Conservation (phyloP, 2,797 vertebrate genomes). For the Rhinatrema bivittatum region DNA sequence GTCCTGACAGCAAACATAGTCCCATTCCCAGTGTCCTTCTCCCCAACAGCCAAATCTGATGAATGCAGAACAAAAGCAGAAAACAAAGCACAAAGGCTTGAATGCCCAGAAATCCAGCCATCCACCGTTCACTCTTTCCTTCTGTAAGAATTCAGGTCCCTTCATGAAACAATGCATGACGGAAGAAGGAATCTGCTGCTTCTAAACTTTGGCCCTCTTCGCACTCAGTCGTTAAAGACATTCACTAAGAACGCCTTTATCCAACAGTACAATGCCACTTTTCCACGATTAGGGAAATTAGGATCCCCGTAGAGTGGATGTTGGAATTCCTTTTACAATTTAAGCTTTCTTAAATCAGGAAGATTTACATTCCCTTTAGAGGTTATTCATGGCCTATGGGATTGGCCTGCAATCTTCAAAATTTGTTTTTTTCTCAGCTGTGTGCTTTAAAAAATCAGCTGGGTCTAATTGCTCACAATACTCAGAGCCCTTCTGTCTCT, state of each 20-base stretch:
- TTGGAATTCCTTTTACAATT: conserved; percentile 13
- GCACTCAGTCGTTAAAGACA: conserved; percentile 17
- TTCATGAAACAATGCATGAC: conserved; percentile 15
- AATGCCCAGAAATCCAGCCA: neutral
- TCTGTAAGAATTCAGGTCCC: neutral
- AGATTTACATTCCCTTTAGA: conserved; percentile 21
- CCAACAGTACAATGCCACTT: conserved; percentile 5
- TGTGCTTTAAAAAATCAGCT: conserved; percentile 39
- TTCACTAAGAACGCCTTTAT: conserved; percentile 18
- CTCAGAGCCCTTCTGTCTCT: conserved; percentile 40
- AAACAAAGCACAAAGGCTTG: conserved; percentile 20
- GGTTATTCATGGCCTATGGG: conserved; percentile 5
- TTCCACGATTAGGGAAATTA: conserved; percentile 11
- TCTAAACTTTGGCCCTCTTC: neutral
- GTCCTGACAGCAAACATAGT: too few relatives aligned
- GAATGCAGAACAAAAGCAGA: conserved; percentile 3
- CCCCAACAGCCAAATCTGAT: conserved; percentile 11
- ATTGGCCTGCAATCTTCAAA: conserved; percentile 3
- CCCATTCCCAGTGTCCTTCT: neutral
- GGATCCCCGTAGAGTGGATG: conserved; percentile 3
- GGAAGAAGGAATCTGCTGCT: conserved; percentile 8
- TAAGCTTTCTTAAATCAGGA: conserved; percentile 4
- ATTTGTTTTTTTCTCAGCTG: conserved; percentile 28
- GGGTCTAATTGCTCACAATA: conserved; percentile 41
- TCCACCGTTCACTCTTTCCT: conserved; percentile 4